Base-by-base conservation (phyloP, 2,797 vertebrate species). In the Centroberyx gerrardi region DNA sequence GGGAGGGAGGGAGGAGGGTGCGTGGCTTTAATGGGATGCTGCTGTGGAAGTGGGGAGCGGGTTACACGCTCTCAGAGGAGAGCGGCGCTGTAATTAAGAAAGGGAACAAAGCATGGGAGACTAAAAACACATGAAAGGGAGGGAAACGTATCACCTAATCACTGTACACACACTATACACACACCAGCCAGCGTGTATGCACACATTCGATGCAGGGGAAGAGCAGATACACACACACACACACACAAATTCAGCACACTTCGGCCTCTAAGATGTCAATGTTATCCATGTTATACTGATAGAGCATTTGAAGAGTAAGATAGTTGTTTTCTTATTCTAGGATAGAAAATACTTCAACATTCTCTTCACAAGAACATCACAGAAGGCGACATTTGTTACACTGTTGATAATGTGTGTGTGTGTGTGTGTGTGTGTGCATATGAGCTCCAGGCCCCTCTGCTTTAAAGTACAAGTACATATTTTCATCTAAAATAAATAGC, bases 81-180 rank as follows among this genome's bases (percentile, higher is more conserved):
- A 92, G 80, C 90, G 80, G 71, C 80, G 83, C 85, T 92, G 93
- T 95, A 96, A 96, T 96, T 95, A 95, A 93, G 92, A 94, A 91
- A 91, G 75, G 88, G 92, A 94, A 95, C 93, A 95, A 94, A 95
- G 92, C 91, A 86, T 69, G 84, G 72, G 87, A 93, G 93, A 93
- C 87, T 92, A 90, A 94, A 94, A 94, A 94, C 92, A 94, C 91
- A 94, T 92, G 92, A 90, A 94, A 91, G 87, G 70, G 79, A 89
- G 74, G 80, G 86, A 91, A 87, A 85, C 67, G 72, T 83, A 91
- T 90, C 83, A 91, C 81, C 91, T 91, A 92, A 92, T 94, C 92
- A 93, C 89, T 81, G 56, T 80, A 71, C 66, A 78, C 59, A 66
- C 63, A 72, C 67, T 51, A 38, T 59, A 56, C 85, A 84, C 62